Evolutionary conservation across 1,140 invertebrate genomes (phyloP).

Genomic region (Temnothorax curvispinosus): DNA sequence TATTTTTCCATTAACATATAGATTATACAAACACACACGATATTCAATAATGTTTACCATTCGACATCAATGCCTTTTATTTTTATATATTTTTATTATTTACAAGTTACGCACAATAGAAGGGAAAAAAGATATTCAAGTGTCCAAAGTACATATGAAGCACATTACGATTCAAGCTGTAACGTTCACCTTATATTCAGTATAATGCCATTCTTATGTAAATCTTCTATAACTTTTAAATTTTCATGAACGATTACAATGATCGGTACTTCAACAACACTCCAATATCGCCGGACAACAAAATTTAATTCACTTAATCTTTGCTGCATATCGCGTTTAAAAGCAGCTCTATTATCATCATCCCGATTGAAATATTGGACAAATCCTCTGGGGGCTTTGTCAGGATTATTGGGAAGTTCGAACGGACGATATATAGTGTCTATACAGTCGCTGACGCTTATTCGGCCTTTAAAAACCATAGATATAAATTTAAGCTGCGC

Average conservation of each 20-base stretch:
- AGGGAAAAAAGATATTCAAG: conserved; percentile 15
- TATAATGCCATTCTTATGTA: not conserved
- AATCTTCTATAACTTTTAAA: not conserved
- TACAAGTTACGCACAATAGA: not conserved
- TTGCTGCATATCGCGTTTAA: conserved; percentile 1
- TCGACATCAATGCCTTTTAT: not conserved
- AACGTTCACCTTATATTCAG: not conserved
- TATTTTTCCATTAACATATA: not conserved
- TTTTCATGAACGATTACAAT: conserved; percentile 33
- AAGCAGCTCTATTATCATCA: conserved; percentile 66
- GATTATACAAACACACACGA: not conserved
- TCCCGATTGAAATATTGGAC: conserved; percentile 69
- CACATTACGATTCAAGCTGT: not conserved
- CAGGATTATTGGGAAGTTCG: conserved; percentile 65
- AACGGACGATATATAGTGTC: conserved; percentile 61
- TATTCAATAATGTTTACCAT: not conserved
- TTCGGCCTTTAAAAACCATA: conserved; percentile 61
- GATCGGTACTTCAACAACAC: conserved; percentile 36
- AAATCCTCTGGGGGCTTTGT: conserved; percentile 67
- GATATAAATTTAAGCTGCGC: conserved; percentile 67
- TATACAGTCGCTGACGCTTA: conserved; percentile 59
- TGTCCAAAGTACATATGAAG: not conserved
- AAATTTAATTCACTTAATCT: conserved; percentile 70
- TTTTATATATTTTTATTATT: not conserved
- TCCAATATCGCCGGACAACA: conserved; percentile 24